Percentiles rank a stretch among this genome's conserved stretches.
These are phyloP conservation scores for Pachycephus smyrnensis DNA, from an alignment of 2,888 invertebrate genomes.

Conservation along the genomic window DNA sequence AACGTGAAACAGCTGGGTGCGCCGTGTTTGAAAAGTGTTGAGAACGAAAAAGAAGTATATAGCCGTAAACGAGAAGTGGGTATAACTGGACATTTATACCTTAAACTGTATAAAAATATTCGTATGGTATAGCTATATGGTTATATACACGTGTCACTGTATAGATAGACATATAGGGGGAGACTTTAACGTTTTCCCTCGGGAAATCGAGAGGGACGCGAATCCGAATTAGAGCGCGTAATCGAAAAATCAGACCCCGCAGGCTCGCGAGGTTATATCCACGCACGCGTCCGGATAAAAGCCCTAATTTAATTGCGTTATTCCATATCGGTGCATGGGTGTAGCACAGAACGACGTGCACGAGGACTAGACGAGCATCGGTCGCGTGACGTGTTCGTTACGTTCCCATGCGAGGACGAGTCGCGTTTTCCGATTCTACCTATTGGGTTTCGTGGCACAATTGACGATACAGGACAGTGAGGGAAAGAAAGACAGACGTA, in stretches of 20 bases:
- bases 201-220: slow-evolving; percentile 2
- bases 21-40: background rate
- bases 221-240: slow-evolving; percentile 27
- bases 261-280: background rate
- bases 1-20: background rate
- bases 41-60: background rate
- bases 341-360: background rate
- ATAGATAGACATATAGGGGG: background rate
- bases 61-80: background rate
- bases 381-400: background rate
- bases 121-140: background rate
- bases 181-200: slow-evolving; percentile 1
- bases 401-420: background rate
- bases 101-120: background rate
- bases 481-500: background rate
- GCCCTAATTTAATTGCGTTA: background rate
- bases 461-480: background rate
- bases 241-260: slow-evolving; percentile 29
- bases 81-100: background rate
- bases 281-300: background rate
- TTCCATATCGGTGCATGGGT: background rate
- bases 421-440: background rate
- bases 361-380: background rate
- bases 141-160: background rate
- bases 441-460: background rate